A percentile compares a stretch with the other conserved stretches of the same genome.
phyloP scores from a whole-genome alignment of 2,888 invertebrate genomes.

The Calameuta pallipes region DNA sequence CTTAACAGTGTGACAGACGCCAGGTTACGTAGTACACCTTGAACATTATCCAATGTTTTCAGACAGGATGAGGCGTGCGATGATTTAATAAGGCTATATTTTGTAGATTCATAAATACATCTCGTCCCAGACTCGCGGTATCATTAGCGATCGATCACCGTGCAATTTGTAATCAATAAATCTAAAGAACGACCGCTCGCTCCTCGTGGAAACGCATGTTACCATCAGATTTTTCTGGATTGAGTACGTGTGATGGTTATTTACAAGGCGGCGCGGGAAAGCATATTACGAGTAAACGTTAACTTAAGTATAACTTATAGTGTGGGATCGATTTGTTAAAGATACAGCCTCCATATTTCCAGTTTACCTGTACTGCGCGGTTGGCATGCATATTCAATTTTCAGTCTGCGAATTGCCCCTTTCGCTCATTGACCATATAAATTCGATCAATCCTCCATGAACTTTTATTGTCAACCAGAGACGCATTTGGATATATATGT shows the following conservation, averaged over 20 bases:
- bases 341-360: neutral
- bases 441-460: neutral
- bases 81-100: conserved; percentile 53
- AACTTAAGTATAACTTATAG: conserved; percentile 2
- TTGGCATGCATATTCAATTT: neutral
- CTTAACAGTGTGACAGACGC: neutral
- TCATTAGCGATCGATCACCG: conserved; percentile 52
- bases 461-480: neutral
- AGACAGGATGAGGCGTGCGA: conserved; percentile 33
- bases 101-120: conserved; percentile 52
- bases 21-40: neutral
- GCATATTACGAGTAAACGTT: conserved; percentile 1
- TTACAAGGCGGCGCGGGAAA: conserved; percentile 20
- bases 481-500: neutral
- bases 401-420: neutral
- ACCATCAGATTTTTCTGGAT: conserved; percentile 2
- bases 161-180: conserved; percentile 58
- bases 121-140: conserved; percentile 33
- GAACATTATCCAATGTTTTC: neutral
- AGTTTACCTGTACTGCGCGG: neutral
- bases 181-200: conserved; percentile 41
- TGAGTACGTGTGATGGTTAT: conserved; percentile 26
- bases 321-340: neutral
- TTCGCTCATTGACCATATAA: neutral
- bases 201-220: conserved; percentile 17